Percentiles rank a stretch among this genome's conserved stretches.
phyloP scores from a whole-genome alignment of 2,113 vertebrate species.

The Sciurus niger region DNA sequence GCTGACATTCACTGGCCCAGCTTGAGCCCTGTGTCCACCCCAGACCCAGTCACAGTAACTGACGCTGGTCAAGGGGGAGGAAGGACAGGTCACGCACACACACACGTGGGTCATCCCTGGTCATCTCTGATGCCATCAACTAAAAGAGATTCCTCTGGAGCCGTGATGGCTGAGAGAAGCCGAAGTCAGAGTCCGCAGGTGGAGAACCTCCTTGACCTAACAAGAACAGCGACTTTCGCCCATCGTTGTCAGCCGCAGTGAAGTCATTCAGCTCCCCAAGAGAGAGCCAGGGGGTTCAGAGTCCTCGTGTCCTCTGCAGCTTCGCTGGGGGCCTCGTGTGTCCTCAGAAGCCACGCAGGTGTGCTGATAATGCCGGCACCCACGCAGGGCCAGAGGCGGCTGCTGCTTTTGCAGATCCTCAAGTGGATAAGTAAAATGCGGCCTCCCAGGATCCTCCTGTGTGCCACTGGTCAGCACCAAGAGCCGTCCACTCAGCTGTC shows the following conservation, averaged over 20 bases:
- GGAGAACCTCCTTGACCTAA: not conserved
- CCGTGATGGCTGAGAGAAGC: not conserved
- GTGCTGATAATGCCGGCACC: too few relatives aligned
- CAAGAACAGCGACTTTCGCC: not conserved
- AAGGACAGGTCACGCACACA: not conserved
- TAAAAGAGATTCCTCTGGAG: not conserved
- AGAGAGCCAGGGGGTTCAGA: not conserved
- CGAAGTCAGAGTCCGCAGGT: not conserved
- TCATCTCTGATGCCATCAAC: not conserved
- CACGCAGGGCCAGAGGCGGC: not conserved
- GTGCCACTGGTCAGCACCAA: not conserved
- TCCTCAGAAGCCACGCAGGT: too few relatives aligned
- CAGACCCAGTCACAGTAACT: not conserved
- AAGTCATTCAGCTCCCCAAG: not conserved
- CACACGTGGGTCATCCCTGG: not conserved
- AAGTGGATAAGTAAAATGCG: not conserved
- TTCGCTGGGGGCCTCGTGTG: too few relatives aligned
- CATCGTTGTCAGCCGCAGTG: not conserved
- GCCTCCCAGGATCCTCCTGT: rapidly evolving
- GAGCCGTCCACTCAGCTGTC: not conserved
- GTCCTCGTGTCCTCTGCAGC: too few relatives aligned
- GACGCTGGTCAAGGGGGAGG: not conserved
- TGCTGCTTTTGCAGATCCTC: not conserved
- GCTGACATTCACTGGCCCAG: not conserved
- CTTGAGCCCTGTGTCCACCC: not conserved